Evolutionary conservation across 2,797 vertebrate species (phyloP).

Genomic region (Urosaurus nigricauda): DNA sequence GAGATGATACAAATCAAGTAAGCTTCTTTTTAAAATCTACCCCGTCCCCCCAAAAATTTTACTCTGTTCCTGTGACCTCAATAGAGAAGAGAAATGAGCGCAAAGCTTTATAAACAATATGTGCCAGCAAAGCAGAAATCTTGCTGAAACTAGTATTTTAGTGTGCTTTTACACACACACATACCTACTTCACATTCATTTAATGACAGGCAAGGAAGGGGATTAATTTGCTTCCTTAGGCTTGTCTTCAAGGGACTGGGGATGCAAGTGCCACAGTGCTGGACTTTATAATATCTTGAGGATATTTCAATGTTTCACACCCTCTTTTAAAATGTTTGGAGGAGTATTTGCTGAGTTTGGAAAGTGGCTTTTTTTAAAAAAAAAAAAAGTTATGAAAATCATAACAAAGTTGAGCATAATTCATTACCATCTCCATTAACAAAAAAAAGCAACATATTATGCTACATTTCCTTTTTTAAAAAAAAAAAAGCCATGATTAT

Average conservation of each 20-base stretch:
- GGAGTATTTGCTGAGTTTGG: background rate
- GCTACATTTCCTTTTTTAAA: too few species aligned
- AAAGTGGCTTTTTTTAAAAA: background rate
- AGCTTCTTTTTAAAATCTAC: constrained; percentile 45
- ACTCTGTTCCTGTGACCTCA: constrained; percentile 60
- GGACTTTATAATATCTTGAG: constrained; percentile 5
- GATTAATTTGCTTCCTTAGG: background rate
- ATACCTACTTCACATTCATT: constrained; percentile 20
- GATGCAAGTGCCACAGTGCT: accelerated
- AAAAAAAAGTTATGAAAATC: background rate
- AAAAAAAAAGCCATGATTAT: too few species aligned
- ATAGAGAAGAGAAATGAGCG: constrained; percentile 58
- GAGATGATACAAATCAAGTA: constrained; percentile 46
- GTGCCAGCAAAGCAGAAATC: constrained; percentile 65
- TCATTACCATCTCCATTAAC: too few species aligned
- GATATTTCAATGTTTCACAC: background rate
- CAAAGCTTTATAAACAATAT: constrained; percentile 50
- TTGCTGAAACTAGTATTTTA: constrained; percentile 36
- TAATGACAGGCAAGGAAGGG: background rate
- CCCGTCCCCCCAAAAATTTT: constrained; percentile 31
- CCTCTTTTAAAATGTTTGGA: background rate
- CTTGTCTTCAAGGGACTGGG: constrained; percentile 18
- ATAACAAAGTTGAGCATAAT: background rate
- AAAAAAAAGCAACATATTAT: too few species aligned
- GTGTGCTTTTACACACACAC: background rate